Percentiles rank a stretch among this genome's conserved stretches.
These are phyloP conservation scores for Hylaeus volcanicus DNA, from an alignment of 1,140 invertebrate genomes.

Conservation along the genomic window DNA sequence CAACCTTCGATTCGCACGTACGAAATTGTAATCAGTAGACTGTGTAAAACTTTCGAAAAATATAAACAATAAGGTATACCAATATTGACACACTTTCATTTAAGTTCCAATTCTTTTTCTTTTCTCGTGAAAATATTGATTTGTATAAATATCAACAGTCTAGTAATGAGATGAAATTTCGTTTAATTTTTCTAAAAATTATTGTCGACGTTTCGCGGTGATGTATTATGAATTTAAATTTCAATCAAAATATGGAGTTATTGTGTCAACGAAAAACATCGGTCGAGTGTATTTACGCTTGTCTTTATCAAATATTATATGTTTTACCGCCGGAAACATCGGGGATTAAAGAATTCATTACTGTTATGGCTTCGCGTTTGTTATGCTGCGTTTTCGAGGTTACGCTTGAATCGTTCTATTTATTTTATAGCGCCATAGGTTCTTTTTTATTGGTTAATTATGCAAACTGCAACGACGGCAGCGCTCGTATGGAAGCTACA, in stretches of 20 bases:
- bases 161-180: too few species aligned
- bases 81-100: too few species aligned
- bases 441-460: conserved; percentile 64
- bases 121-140: too few species aligned
- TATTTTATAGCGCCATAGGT: conserved; percentile 56
- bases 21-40: too few species aligned
- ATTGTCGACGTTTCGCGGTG: too few species aligned
- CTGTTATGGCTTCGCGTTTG: conserved; percentile 26
- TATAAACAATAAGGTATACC: too few species aligned
- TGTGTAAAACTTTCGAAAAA: too few species aligned
- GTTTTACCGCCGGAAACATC: conserved; percentile 15
- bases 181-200: too few species aligned
- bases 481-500: not conserved
- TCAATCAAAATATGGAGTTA: not conserved
- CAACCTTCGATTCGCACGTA: too few species aligned
- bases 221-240: too few species aligned
- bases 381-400: conserved; percentile 20
- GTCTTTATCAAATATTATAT: conserved; percentile 13
- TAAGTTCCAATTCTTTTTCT: too few species aligned
- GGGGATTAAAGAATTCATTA: conserved; percentile 48
- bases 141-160: too few species aligned
- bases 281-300: not conserved
- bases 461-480: conserved; percentile 50
- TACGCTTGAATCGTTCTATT: conserved; percentile 54
- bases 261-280: not conserved